Base-by-base conservation (phyloP, 2,888 invertebrate genomes). In the Chironomus riparius region DNA sequence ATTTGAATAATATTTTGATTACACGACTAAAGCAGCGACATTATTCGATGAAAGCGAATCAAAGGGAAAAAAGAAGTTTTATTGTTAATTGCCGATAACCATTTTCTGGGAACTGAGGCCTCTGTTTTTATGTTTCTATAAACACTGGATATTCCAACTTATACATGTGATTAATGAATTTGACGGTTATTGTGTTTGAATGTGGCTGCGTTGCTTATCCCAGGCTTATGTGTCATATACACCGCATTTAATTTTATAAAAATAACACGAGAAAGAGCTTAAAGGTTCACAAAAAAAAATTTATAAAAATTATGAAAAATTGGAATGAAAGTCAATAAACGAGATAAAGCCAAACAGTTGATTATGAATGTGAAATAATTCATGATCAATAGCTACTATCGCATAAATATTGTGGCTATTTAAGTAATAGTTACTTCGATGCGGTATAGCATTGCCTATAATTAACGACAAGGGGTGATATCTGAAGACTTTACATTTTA, bases 1-100 rank as follows among this genome's bases (percentile, higher is more conserved):
- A 71, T 71, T 71, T 71, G 56, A 71, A 71, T 71, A 71, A 71
- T 71, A 71, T 71, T 71, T 71, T 71, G 71, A 71, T 71, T 71
- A 71, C 50, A 24, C 47, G 13, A 56, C n/a, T 50, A 71, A 50
- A 71, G 56, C 21, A 50, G 12, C 28, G n/a, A 56, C 56, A 47
- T n/a, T 28, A 68, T 47, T 21, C 47, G 47, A 47, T 21, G 21
- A 65, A 65, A 24, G 65, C n/a, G 56, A 56, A 38, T 38, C 38
- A 38, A 38, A 38, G 38, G 38, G 56, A 65, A 65, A 22, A 65
- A 65, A 38, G 38, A 38, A 38, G 38, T 38, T 38, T 24, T 65
- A 65, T 18, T 65, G 21, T 65, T 65, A 21, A 21, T 18, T 24
- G 24, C 21, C 65, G 65, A 21, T 65, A 38, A 38, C 38, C 7